phyloP scores from a whole-genome alignment of 2,797 vertebrate species.

The Zenarchopterus dispar region DNA sequence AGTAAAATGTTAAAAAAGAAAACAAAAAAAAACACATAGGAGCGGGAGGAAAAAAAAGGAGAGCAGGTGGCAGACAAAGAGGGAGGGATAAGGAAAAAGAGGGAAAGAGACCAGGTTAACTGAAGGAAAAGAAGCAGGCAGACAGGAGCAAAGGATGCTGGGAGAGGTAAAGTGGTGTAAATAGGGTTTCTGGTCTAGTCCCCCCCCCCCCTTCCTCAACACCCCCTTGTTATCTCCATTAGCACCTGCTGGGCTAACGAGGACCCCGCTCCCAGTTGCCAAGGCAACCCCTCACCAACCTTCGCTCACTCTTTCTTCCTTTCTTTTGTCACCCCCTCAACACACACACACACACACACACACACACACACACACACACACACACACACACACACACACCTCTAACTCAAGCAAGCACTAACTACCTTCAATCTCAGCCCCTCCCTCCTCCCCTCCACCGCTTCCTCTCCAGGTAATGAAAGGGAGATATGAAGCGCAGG shows the following conservation, averaged over 20 bases:
- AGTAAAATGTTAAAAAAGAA: slow-evolving; percentile 10
- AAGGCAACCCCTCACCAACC: slow-evolving; percentile 78
- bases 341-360: slow-evolving; percentile 3
- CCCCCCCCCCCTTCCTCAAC: slow-evolving; percentile 13
- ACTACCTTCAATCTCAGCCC: slow-evolving; percentile 67
- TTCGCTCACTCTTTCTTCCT: slow-evolving; percentile 56
- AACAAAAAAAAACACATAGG: slow-evolving; percentile 14
- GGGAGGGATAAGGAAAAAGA: neutral
- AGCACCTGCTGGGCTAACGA: slow-evolving; percentile 87
- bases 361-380: slow-evolving; percentile 30
- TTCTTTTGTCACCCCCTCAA: slow-evolving; percentile 6
- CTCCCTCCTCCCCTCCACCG: slow-evolving; percentile 21
- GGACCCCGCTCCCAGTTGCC: slow-evolving; percentile 77
- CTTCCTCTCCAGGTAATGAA: slow-evolving; percentile 77
- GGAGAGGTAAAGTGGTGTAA: slow-evolving; percentile 64
- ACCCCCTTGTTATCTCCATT: slow-evolving; percentile 84
- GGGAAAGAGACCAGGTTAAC: slow-evolving; percentile 7
- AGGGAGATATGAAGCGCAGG: slow-evolving; percentile 64
- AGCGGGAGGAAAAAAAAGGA: slow-evolving; percentile 15
- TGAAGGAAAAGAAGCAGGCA: slow-evolving; percentile 17
- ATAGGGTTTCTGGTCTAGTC: slow-evolving; percentile 59
- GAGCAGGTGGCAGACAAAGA: slow-evolving; percentile 15
- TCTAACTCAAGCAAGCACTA: slow-evolving; percentile 61
- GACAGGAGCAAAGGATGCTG: slow-evolving; percentile 60
- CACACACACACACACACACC: slow-evolving; percentile 40